These are phyloP conservation scores for Peromyscus leucopus DNA, from an alignment of 2,113 vertebrate species.

Conservation along the genomic window DNA sequence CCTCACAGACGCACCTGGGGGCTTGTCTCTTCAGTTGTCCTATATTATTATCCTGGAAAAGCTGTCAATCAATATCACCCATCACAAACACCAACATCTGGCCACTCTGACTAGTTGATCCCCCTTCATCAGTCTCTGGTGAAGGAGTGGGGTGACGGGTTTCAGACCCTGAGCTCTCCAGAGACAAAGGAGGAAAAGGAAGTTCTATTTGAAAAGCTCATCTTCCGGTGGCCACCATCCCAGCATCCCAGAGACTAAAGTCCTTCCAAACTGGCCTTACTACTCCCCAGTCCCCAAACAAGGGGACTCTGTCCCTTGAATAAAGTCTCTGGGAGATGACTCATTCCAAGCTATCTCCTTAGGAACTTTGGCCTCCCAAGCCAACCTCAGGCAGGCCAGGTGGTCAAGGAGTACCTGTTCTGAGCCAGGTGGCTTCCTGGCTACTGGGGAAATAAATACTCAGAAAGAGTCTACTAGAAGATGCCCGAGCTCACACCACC, in stretches of 20 bases:
- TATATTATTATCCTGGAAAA: not conserved
- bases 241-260: not conserved
- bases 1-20: not conserved
- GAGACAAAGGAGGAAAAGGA: not conserved
- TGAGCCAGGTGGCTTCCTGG: not conserved
- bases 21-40: not conserved
- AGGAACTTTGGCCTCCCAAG: not conserved
- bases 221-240: not conserved
- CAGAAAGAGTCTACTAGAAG: not conserved
- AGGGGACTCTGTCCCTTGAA: not conserved
- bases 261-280: not conserved
- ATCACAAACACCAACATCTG: not conserved
- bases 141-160: not conserved
- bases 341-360: not conserved
- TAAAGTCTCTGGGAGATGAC: not conserved
- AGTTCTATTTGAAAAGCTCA: not conserved
- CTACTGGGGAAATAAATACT: not conserved
- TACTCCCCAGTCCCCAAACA: not conserved
- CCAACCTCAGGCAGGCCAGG: not conserved
- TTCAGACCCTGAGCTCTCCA: slow-evolving; percentile 7
- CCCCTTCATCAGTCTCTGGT: not conserved
- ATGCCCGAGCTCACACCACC: not conserved
- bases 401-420: not conserved
- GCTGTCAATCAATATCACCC: not conserved
- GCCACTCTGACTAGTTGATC: not conserved